Evolutionary conservation across 2,888 invertebrate species (phyloP), one percentile per base, ranked within the genome.

Genomic region (Loripinus fragilis): DNA sequence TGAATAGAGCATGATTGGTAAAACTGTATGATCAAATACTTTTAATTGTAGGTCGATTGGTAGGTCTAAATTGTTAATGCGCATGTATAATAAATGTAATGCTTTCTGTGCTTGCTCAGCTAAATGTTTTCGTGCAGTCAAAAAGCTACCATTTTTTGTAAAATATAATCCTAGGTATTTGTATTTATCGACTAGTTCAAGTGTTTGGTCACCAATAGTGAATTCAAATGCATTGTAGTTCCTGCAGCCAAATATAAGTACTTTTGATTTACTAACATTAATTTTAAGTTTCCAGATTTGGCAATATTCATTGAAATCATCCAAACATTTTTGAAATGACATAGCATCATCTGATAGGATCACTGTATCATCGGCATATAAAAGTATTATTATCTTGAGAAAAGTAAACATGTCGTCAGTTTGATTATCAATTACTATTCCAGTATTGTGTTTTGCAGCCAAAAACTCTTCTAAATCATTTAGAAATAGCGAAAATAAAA

Each of bases 351-450:
- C 71, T 0, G 83, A 45, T 5, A 83, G 17, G 17, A 83, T 35
- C 23, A 77, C 70, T 35, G 75, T 83, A 45, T 83, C 83, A 52
- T 83, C 79, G 17, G 80, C 83, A 45, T 78, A 74, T 25, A 78
- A 66, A n/a, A 74, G 38, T 2, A 71, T 3, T n/a, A 78, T 30
- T 1, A 78, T 60, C 64, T 78, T 78, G 41, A 74, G 71, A 64
- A 52, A 78, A 3, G 38, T 0, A 28, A n/a, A 30, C 20, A 35
- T 8, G 17, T 68, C 64, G 7, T 23, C 15, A 20, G 33, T 35
- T 23, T 52, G 45, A 8, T 5, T 12, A 5, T 41, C 17, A 23
- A 70, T 15, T 20, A 55, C 5, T 71, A 67, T 23, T 15, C 67
- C 74, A 30, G 41, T 33, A 30, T 20, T 15, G 41, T 28, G 45